Conservation (phyloP, 2,797 vertebrate species). For the Sebastes umbrosus region DNA sequence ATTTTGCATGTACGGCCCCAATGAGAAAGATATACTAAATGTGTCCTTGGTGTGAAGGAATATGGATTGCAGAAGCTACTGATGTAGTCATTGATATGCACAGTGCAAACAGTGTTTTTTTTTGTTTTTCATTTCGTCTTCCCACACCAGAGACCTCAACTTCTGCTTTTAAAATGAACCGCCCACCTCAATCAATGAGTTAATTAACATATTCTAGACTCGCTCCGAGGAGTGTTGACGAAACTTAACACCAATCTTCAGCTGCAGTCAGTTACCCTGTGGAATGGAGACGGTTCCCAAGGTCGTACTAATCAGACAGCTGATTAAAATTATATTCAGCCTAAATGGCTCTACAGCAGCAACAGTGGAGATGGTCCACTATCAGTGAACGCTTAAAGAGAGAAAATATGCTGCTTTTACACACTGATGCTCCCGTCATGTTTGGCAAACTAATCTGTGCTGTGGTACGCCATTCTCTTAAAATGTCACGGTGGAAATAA, state of each 20-base stretch:
- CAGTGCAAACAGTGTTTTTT: slow-evolving; percentile 21
- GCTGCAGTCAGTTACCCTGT: slow-evolving; percentile 61
- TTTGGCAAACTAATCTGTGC: slow-evolving; percentile 42
- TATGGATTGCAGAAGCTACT: slow-evolving; percentile 51
- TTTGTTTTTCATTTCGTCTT: slow-evolving; percentile 53
- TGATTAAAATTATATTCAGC: slow-evolving; percentile 70
- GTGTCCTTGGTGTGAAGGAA: slow-evolving; percentile 69
- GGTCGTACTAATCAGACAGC: slow-evolving; percentile 70
- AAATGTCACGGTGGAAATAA: slow-evolving; percentile 43
- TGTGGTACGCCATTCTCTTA: slow-evolving; percentile 11
- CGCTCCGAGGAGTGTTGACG: slow-evolving; percentile 71
- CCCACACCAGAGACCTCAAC: slow-evolving; percentile 71
- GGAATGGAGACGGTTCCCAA: slow-evolving; percentile 66
- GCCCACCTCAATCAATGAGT: slow-evolving; percentile 79
- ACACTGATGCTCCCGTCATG: slow-evolving; percentile 21
- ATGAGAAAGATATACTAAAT: slow-evolving; percentile 58
- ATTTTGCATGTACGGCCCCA: slow-evolving; percentile 53
- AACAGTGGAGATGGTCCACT: slow-evolving; percentile 18
- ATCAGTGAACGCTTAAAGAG: slow-evolving; percentile 38
- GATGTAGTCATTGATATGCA: slow-evolving; percentile 74
- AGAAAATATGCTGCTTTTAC: slow-evolving; percentile 24
- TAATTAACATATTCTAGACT: slow-evolving; percentile 77
- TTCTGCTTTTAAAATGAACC: slow-evolving; percentile 77
- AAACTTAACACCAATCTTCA: slow-evolving; percentile 69
- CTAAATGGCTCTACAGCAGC: slow-evolving; percentile 53